A percentile compares a stretch with the other conserved stretches of the same genome.
Evolutionary conservation across 1,140 invertebrate genomes (phyloP).

Genomic region (Hestina assimilis): DNA sequence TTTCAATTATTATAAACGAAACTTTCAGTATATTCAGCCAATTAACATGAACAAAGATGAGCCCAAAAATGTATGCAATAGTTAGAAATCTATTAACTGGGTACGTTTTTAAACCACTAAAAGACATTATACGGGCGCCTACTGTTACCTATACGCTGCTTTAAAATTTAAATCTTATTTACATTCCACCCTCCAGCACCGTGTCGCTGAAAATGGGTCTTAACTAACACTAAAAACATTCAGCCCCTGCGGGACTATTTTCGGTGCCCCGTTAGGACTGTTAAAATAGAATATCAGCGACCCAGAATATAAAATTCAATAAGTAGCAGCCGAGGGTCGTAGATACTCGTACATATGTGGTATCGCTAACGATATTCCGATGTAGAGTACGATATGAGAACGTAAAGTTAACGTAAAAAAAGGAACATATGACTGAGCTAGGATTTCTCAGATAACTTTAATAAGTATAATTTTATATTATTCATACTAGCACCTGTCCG

Average conservation of each 20-base stretch:
- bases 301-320: slow-evolving; percentile 63
- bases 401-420: neutral
- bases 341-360: slow-evolving; percentile 32
- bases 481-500: too few relatives aligned
- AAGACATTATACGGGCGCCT: slow-evolving; percentile 11
- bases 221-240: slow-evolving; percentile 59
- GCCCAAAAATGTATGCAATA: too few relatives aligned
- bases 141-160: slow-evolving; percentile 34
- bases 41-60: too few relatives aligned
- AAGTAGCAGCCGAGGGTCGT: slow-evolving; percentile 39
- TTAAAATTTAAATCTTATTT: slow-evolving; percentile 69
- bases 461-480: too few relatives aligned
- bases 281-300: slow-evolving; percentile 61
- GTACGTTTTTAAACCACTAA: neutral
- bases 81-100: neutral
- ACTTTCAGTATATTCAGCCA: too few relatives aligned
- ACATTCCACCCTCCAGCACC: slow-evolving; percentile 53
- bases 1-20: too few relatives aligned
- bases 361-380: slow-evolving; percentile 33
- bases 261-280: slow-evolving; percentile 49
- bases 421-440: neutral
- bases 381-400: slow-evolving; percentile 16
- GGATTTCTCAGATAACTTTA: too few relatives aligned
- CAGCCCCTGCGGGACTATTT: slow-evolving; percentile 54
- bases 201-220: slow-evolving; percentile 49